Evolutionary conservation across 2,888 invertebrate species (phyloP).

Genomic region (Eupelmus urozonus): DNA sequence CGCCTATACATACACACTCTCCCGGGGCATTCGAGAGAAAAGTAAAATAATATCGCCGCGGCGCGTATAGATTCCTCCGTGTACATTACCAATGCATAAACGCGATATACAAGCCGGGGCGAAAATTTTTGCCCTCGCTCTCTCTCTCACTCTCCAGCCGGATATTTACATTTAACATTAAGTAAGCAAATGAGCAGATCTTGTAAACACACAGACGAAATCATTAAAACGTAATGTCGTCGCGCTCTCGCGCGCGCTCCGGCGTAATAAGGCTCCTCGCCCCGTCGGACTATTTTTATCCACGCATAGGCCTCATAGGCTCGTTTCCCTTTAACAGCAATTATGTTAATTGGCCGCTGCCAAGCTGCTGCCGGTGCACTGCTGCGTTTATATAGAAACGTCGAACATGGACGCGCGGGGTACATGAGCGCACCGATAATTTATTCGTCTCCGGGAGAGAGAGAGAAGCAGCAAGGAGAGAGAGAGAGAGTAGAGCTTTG

Average conservation of each 20-base stretch:
- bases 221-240: slow-evolving; percentile 56
- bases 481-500: slow-evolving; percentile 36
- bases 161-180: slow-evolving; percentile 56
- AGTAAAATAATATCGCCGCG: slow-evolving; percentile 32
- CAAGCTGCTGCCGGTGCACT: not conserved
- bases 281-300: not conserved
- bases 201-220: slow-evolving; percentile 56
- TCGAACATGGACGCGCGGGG: slow-evolving; percentile 36
- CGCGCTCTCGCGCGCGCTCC: not conserved
- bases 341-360: slow-evolving; percentile 60
- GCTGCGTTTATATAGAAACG: slow-evolving; percentile 12
- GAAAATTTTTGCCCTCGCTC: slow-evolving; percentile 11
- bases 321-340: slow-evolving; percentile 54
- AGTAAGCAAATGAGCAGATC: slow-evolving; percentile 57
- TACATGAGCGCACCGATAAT: slow-evolving; percentile 47
- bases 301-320: not conserved
- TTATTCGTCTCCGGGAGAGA: slow-evolving; percentile 46
- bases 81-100: slow-evolving; percentile 20
- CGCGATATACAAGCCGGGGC: not conserved
- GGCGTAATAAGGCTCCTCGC: slow-evolving; percentile 35
- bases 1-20: not conserved
- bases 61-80: not conserved
- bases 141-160: slow-evolving; percentile 1
- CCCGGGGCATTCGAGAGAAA: not conserved
- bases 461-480: too few species aligned